These are phyloP conservation scores for Anthrax anthrax DNA, from an alignment of 2,888 invertebrate genomes.

Conservation along the genomic window DNA sequence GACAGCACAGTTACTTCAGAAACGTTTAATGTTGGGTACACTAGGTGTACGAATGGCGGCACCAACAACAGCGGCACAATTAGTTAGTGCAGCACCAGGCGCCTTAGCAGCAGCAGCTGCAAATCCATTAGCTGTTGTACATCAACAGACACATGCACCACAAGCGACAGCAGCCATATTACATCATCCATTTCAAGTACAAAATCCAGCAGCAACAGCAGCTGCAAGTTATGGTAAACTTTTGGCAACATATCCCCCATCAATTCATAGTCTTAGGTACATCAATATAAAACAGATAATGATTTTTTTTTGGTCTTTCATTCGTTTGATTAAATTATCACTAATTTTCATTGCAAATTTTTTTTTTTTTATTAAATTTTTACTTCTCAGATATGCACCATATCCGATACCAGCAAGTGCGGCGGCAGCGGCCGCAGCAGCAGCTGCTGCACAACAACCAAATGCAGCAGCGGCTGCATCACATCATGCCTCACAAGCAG, in stretches of 20 bases:
- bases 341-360: no score
- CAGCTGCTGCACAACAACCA: constrained; percentile 20
- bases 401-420: constrained; percentile 44
- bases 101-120: constrained; percentile 28
- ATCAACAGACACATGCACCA: constrained; percentile 25
- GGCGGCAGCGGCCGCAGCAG: constrained; percentile 34
- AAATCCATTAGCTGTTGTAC: constrained; percentile 27
- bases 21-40: constrained; percentile 55
- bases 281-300: constrained; percentile 6
- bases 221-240: constrained; percentile 52
- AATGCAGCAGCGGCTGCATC: constrained; percentile 37
- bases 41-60: constrained; percentile 52
- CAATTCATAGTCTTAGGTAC: constrained; percentile 34
- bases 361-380: background rate
- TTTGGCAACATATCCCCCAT: constrained; percentile 45
- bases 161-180: constrained; percentile 33
- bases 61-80: constrained; percentile 31
- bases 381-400: constrained; percentile 43
- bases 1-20: constrained; percentile 50
- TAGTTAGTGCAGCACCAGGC: constrained; percentile 32
- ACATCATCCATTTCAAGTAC: constrained; percentile 38
- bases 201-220: constrained; percentile 40
- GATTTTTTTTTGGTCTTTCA: no score
- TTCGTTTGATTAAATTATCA: no score
- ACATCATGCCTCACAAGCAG: constrained; percentile 26